Evolutionary conservation across 2,888 invertebrate species (phyloP).

Genomic region (Volucella zonaria): DNA sequence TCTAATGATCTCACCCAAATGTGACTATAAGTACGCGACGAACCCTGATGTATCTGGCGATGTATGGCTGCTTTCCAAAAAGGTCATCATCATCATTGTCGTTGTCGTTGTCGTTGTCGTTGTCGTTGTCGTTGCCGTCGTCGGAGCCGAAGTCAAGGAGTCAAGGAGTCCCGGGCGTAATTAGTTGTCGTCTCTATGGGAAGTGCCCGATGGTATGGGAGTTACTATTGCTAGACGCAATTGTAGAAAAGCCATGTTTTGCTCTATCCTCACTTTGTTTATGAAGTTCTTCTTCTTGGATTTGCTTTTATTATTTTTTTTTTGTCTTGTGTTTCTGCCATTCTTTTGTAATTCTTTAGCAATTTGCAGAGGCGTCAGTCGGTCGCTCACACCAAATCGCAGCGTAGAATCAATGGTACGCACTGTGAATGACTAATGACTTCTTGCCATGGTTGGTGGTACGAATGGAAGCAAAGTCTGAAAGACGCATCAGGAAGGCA

Average conservation of each 20-base stretch:
- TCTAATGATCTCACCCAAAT: constrained; percentile 70
- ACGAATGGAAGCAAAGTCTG: constrained; percentile 1
- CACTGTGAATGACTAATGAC: constrained; percentile 69
- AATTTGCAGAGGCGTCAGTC: constrained; percentile 73
- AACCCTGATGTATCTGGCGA: constrained; percentile 31
- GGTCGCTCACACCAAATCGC: constrained; percentile 68
- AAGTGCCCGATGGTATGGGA: constrained; percentile 4
- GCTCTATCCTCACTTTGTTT: constrained; percentile 14
- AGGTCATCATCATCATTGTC: constrained; percentile 61
- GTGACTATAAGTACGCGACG: constrained; percentile 23
- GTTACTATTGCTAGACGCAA: constrained; percentile 9
- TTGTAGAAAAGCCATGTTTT: constrained; percentile 25
- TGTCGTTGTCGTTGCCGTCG: constrained; percentile 25
- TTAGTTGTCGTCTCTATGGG: constrained; percentile 55
- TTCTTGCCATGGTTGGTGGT: constrained; percentile 55
- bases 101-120: constrained; percentile 4
- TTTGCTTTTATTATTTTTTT: constrained; percentile 8
- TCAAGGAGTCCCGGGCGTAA: constrained; percentile 30
- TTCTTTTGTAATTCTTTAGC: constrained; percentile 60
- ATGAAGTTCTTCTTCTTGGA: constrained; percentile 39
- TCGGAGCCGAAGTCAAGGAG: constrained; percentile 45
- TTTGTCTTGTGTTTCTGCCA: not conserved
- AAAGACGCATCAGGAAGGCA: constrained; percentile 44
- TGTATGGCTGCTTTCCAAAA: constrained; percentile 59
- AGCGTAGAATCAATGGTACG: constrained; percentile 49